Evolutionary conservation across 2,113 vertebrate species (phyloP).

Genomic region (Caranx melampygus): DNA sequence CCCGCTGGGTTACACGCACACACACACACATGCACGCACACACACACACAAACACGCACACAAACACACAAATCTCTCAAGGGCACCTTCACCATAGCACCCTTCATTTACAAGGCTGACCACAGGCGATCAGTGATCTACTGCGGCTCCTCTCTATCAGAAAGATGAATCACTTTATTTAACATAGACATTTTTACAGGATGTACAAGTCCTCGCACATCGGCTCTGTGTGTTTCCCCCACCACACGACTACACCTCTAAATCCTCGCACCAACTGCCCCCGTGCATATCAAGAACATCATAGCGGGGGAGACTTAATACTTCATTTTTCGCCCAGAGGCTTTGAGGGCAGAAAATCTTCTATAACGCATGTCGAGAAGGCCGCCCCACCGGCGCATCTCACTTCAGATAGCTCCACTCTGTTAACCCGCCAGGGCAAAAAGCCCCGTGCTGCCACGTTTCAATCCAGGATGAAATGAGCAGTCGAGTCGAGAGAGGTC

Average conservation of each 20-base stretch:
- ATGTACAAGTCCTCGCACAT: conserved; percentile 7
- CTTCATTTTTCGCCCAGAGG: neutral
- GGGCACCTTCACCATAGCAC: conserved; percentile 74
- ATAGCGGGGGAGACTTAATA: neutral
- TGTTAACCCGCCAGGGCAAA: neutral
- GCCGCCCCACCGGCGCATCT: neutral
- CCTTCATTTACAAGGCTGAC: conserved; percentile 62
- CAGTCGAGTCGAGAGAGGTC: conserved; percentile 5
- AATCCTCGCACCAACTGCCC: neutral
- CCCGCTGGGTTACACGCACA: conserved; percentile 53
- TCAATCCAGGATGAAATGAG: conserved; percentile 27
- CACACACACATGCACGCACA: conserved; percentile 26
- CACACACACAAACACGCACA: conserved; percentile 26
- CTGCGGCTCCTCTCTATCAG: conserved; percentile 17
- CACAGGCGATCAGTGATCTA: conserved; percentile 51
- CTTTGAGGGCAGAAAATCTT: neutral
- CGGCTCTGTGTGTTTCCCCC: conserved; percentile 18
- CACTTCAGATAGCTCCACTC: conserved; percentile 3
- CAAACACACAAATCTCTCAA: conserved; percentile 65
- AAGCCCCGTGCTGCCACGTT: neutral
- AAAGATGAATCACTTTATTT: conserved; percentile 55
- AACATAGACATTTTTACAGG: conserved; percentile 41
- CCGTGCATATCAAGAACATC: neutral
- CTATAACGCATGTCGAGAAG: neutral
- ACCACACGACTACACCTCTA: neutral